phyloP scores from a whole-genome alignment of 2,797 vertebrate genomes.

The Epinephelus awoara region DNA sequence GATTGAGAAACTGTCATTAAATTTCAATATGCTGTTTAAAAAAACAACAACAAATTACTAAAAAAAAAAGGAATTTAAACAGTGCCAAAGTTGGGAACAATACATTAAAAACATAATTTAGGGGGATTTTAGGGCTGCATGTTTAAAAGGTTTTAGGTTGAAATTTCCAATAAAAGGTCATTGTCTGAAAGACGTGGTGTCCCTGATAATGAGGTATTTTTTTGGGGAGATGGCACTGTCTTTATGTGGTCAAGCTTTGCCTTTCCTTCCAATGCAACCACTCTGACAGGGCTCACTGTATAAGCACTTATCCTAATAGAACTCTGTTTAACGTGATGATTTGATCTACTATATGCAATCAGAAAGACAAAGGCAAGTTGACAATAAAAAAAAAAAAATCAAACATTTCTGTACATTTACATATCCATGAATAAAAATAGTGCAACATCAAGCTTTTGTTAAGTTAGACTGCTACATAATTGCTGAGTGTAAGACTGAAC shows the following conservation, averaged over 20 bases:
- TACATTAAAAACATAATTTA: slow-evolving; percentile 38
- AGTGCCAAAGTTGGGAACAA: slow-evolving; percentile 37
- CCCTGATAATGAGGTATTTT: slow-evolving; percentile 43
- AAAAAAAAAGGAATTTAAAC: slow-evolving; percentile 39
- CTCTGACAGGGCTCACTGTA: slow-evolving; percentile 35
- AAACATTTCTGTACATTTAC: slow-evolving; percentile 71
- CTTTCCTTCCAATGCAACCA: slow-evolving; percentile 58
- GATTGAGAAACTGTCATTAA: slow-evolving; percentile 23
- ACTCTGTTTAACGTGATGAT: slow-evolving; percentile 46
- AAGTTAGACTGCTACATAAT: slow-evolving; percentile 89
- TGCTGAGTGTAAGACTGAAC: slow-evolving; percentile 83
- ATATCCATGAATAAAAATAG: slow-evolving; percentile 83
- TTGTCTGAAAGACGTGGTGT: slow-evolving; percentile 26
- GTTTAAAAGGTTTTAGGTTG: slow-evolving; percentile 13
- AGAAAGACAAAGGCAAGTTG: slow-evolving; percentile 64
- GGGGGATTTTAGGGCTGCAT: slow-evolving; percentile 36
- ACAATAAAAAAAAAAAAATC: slow-evolving; percentile 30
- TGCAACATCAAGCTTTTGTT: slow-evolving; percentile 87
- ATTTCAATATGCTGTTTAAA: slow-evolving; percentile 16
- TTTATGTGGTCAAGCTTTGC: slow-evolving; percentile 40
- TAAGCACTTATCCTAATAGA: slow-evolving; percentile 55
- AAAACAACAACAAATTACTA: slow-evolving; percentile 24
- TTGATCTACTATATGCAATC: slow-evolving; percentile 57
- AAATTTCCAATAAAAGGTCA: slow-evolving; percentile 16
- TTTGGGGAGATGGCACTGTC: slow-evolving; percentile 22